Evolutionary conservation across 2,888 invertebrate genomes (phyloP).

Genomic region (Merodon equestris): DNA sequence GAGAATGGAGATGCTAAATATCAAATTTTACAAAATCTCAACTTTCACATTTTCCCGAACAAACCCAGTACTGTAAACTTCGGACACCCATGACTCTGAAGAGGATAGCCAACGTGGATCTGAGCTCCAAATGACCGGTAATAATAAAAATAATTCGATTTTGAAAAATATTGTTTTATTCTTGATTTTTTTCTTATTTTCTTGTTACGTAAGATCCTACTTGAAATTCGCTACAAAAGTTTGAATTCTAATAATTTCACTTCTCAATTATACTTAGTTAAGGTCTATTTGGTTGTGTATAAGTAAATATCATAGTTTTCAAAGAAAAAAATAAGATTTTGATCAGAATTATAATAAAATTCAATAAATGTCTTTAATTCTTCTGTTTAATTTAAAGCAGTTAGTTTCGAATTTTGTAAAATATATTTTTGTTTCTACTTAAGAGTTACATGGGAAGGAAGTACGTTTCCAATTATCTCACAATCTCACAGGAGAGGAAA

Average conservation of each 20-base stretch:
- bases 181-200: conserved; percentile 5
- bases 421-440: conserved; percentile 27
- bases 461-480: conserved; percentile 54
- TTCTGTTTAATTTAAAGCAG: conserved; percentile 39
- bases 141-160: too few relatives aligned
- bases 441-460: conserved; percentile 54
- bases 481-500: conserved; percentile 4
- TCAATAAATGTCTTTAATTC: conserved; percentile 43
- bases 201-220: conserved; percentile 39
- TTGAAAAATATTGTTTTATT: conserved; percentile 31
- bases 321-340: neutral
- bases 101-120: too few relatives aligned
- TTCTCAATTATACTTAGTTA: conserved; percentile 37
- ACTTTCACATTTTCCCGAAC: too few relatives aligned
- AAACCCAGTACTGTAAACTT: too few relatives aligned
- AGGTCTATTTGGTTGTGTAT: conserved; percentile 43
- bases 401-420: conserved; percentile 51
- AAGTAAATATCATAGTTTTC: conserved; percentile 16
- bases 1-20: too few relatives aligned
- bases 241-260: conserved; percentile 18
- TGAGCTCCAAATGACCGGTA: too few relatives aligned
- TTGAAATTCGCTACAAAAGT: conserved; percentile 58
- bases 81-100: too few relatives aligned
- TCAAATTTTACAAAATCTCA: too few relatives aligned
- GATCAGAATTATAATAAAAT: conserved; percentile 21